Conservation (phyloP, 2,888 invertebrate species). For the Dendrolimus houi region DNA sequence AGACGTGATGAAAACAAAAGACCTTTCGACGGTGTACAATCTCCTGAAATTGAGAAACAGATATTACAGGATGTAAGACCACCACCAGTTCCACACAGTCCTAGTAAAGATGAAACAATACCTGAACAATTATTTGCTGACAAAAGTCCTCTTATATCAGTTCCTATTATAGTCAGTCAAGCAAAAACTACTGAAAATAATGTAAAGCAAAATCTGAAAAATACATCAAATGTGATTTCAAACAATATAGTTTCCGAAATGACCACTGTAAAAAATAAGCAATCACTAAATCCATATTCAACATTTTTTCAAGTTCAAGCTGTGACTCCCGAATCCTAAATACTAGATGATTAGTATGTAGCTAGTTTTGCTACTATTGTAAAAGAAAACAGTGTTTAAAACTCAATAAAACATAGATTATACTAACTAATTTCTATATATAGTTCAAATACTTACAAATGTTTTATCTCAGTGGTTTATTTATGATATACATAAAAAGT, state of each 20-base stretch:
- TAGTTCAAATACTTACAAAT: neutral
- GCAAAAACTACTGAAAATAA: neutral
- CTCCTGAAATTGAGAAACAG: too few species aligned
- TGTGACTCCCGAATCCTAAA: slow-evolving; percentile 31
- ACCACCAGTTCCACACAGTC: too few species aligned
- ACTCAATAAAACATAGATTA: neutral
- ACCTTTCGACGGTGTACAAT: neutral
- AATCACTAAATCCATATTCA: neutral
- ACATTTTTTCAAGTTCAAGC: slow-evolving; percentile 27
- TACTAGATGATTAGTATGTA: too few species aligned
- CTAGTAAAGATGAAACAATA: too few species aligned
- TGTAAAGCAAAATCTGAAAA: neutral
- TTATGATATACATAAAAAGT: neutral
- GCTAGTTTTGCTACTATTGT: neutral
- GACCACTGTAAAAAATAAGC: neutral
- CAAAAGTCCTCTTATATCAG: too few species aligned
- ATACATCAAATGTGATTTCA: too few species aligned
- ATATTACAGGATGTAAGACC: too few species aligned
- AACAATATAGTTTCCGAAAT: too few species aligned
- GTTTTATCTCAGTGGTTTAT: neutral
- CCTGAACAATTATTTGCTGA: too few species aligned
- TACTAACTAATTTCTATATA: neutral
- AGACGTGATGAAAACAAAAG: neutral
- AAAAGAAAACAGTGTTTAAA: neutral
- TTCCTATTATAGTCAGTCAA: neutral